A percentile compares a stretch with the other conserved stretches of the same genome.
phyloP scores from a whole-genome alignment of 1,140 invertebrate species.

The Cotesia vestalis region DNA sequence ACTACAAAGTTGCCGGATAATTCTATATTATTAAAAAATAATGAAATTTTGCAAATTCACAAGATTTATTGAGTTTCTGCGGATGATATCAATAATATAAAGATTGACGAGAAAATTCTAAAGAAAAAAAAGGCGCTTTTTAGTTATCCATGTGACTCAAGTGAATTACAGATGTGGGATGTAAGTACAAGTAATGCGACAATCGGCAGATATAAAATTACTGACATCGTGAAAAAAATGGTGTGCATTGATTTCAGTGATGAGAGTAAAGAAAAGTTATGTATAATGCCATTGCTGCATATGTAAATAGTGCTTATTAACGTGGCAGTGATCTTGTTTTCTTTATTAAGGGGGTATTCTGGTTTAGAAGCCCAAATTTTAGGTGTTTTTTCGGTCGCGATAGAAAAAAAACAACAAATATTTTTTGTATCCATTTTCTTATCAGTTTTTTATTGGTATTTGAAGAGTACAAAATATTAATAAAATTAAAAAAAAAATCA shows the following conservation, averaged over 20 bases:
- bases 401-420: too few relatives aligned
- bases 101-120: neutral
- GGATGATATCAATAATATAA: neutral
- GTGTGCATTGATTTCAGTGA: conserved; percentile 4
- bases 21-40: conserved; percentile 20
- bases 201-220: neutral
- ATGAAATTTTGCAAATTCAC: conserved; percentile 26
- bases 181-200: conserved; percentile 2
- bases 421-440: too few relatives aligned
- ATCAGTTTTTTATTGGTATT: too few relatives aligned
- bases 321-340: too few relatives aligned
- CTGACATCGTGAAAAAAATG: conserved; percentile 16
- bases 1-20: conserved; percentile 27
- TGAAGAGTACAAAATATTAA: too few relatives aligned
- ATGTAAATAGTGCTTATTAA: neutral
- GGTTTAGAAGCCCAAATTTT: too few relatives aligned
- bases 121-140: conserved; percentile 20
- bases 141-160: conserved; percentile 31
- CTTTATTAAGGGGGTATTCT: too few relatives aligned
- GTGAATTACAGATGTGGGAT: conserved; percentile 22
- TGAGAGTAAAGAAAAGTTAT: conserved; percentile 13
- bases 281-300: conserved; percentile 26
- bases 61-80: conserved; percentile 11
- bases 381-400: too few relatives aligned
- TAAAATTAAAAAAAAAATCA: too few relatives aligned